Conservation (phyloP, 2,888 invertebrate species). For the Limnephilus lunatus region DNA sequence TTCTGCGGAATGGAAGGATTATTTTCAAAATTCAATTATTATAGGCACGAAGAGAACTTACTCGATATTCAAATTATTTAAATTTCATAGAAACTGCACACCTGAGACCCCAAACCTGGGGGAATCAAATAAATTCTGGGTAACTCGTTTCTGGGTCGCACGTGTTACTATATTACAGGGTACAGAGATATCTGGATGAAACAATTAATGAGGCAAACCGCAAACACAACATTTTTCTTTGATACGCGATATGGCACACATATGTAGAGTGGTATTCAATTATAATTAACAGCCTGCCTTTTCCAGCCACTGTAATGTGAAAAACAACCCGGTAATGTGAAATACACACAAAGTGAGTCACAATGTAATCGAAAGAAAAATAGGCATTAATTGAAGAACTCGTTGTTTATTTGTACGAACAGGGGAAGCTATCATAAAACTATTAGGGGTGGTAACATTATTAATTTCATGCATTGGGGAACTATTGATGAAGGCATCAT, state of each 20-base stretch:
- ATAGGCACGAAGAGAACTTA: not conserved
- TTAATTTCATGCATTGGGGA: not conserved
- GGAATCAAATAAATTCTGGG: constrained; percentile 7
- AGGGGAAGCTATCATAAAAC: not conserved
- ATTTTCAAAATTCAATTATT: not conserved
- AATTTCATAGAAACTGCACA: constrained; percentile 25
- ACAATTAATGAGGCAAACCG: not conserved
- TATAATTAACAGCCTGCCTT: not conserved
- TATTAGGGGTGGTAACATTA: not conserved
- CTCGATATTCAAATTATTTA: constrained; percentile 2
- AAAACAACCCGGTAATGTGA: not conserved
- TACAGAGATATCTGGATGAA: not conserved
- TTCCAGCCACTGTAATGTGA: not conserved
- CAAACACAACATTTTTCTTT: not conserved
- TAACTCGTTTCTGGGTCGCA: constrained; percentile 6
- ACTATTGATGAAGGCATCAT: not conserved
- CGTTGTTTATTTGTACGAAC: not conserved
- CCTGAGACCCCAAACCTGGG: not conserved
- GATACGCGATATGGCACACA: not conserved
- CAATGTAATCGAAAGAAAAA: not conserved
- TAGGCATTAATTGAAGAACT: not conserved
- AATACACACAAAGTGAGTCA: not conserved
- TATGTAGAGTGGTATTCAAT: not conserved
- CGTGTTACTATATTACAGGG: not conserved
- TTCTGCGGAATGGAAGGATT: not conserved